Conservation (phyloP, 92 coral and sea anemone genomes). For the Bergia puertoricense region DNA sequence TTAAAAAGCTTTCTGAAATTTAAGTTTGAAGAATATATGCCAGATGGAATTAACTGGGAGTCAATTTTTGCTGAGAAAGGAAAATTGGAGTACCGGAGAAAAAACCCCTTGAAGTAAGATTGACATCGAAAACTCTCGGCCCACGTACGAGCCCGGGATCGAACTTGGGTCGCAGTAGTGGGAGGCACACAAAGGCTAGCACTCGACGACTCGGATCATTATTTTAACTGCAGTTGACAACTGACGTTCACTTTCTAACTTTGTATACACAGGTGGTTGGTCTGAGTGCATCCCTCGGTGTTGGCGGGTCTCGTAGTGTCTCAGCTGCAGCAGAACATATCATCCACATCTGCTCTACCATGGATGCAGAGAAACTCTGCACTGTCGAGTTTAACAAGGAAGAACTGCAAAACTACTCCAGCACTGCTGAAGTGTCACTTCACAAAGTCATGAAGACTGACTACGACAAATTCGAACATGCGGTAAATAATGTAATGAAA, state of each 20-base stretch:
- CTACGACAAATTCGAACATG: slow-evolving; percentile 55
- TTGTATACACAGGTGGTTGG: slow-evolving; percentile 71
- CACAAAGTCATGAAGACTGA: slow-evolving; percentile 44
- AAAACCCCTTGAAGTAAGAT: no score
- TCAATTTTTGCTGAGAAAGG: no score
- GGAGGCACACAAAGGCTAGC: no score
- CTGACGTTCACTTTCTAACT: no score
- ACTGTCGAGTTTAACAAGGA: slow-evolving; percentile 60
- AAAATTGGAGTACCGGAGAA: no score
- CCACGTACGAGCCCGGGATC: no score
- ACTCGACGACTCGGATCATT: no score
- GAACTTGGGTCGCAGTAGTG: no score
- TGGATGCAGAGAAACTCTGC: slow-evolving; percentile 68
- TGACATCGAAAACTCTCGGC: no score
- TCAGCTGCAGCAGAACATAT: slow-evolving; percentile 70
- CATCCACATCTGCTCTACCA: slow-evolving; percentile 73
- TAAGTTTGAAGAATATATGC: no score
- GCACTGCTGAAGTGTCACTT: slow-evolving; percentile 46
- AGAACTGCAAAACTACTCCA: slow-evolving; percentile 52
- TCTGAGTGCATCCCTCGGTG: slow-evolving; percentile 94
- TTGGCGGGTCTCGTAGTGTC: slow-evolving; percentile 69
- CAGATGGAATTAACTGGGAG: no score
- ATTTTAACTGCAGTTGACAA: not conserved
- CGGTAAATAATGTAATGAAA: slow-evolving; percentile 51
- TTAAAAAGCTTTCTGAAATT: no score